phyloP scores from a whole-genome alignment of 2,113 vertebrate species.

The Peromyscus leucopus region DNA sequence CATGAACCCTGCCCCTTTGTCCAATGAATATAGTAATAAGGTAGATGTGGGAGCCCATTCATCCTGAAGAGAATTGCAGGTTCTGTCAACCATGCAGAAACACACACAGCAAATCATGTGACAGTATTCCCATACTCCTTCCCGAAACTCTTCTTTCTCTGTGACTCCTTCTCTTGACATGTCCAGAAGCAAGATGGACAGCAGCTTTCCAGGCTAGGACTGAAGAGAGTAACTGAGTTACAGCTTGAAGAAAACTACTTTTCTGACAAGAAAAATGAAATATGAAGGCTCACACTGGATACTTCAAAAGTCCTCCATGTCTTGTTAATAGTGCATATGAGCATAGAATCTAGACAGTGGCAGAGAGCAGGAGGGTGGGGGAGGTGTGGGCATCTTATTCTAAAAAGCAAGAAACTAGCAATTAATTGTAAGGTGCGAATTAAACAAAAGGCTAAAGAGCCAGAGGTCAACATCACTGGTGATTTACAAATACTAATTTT shows the following conservation, averaged over 20 bases:
- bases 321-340: background rate
- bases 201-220: background rate
- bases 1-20: background rate
- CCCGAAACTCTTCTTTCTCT: background rate
- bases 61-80: background rate
- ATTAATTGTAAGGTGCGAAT: background rate
- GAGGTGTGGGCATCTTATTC: background rate
- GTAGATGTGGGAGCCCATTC: background rate
- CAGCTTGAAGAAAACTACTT: conserved; percentile 1
- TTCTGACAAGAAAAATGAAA: conserved; percentile 58
- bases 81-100: background rate
- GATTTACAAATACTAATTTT: background rate
- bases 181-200: conserved; percentile 21
- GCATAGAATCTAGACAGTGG: background rate
- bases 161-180: background rate
- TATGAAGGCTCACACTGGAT: background rate
- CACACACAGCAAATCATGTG: background rate
- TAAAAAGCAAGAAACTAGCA: background rate
- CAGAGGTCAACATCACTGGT: background rate
- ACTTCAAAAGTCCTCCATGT: background rate
- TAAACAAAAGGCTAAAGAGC: background rate
- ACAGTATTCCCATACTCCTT: background rate
- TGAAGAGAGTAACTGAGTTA: conserved; percentile 29
- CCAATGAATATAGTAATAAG: background rate
- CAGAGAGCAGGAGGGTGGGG: background rate